These are phyloP conservation scores for Cylloceria caligata DNA, from an alignment of 2,888 invertebrate species.

Conservation along the genomic window DNA sequence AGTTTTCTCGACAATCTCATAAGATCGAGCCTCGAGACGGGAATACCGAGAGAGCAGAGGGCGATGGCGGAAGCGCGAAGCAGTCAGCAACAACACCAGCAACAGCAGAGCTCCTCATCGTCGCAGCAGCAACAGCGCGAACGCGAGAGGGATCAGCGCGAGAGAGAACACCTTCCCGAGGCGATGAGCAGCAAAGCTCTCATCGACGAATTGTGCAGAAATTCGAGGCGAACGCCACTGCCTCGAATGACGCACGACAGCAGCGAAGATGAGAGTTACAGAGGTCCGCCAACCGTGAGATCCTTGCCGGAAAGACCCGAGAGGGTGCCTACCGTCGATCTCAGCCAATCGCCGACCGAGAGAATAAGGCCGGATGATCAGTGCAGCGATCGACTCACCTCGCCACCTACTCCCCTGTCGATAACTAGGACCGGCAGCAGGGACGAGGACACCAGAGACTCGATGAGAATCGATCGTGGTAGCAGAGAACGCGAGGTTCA, in stretches of 20 bases:
- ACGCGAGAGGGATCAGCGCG: constrained; percentile 85
- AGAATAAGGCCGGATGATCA: constrained; percentile 78
- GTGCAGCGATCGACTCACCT: constrained; percentile 81
- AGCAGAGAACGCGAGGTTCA: constrained; percentile 81
- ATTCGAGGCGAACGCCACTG: constrained; percentile 86
- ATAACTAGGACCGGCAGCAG: constrained; percentile 79
- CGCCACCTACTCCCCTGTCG: constrained; percentile 81
- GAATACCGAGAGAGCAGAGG: constrained; percentile 85
- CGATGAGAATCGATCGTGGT: constrained; percentile 77
- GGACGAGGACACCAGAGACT: constrained; percentile 79
- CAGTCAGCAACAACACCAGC: constrained; percentile 86
- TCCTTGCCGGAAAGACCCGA: constrained; percentile 80
- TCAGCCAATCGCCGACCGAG: constrained; percentile 82
- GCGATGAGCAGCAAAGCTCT: constrained; percentile 88
- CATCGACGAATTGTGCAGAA: constrained; percentile 89
- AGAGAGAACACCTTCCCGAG: constrained; percentile 84
- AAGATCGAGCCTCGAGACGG: constrained; percentile 91
- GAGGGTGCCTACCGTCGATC: constrained; percentile 83
- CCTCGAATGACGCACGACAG: constrained; percentile 83
- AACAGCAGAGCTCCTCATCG: constrained; percentile 78
- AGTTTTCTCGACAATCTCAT: constrained; percentile 94
- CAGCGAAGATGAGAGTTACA: constrained; percentile 85
- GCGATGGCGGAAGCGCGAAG: constrained; percentile 80
- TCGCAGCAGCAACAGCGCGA: constrained; percentile 81
- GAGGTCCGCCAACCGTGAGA: constrained; percentile 72